phyloP scores from a whole-genome alignment of 1,140 invertebrate species.

The Uloborus diversus region DNA sequence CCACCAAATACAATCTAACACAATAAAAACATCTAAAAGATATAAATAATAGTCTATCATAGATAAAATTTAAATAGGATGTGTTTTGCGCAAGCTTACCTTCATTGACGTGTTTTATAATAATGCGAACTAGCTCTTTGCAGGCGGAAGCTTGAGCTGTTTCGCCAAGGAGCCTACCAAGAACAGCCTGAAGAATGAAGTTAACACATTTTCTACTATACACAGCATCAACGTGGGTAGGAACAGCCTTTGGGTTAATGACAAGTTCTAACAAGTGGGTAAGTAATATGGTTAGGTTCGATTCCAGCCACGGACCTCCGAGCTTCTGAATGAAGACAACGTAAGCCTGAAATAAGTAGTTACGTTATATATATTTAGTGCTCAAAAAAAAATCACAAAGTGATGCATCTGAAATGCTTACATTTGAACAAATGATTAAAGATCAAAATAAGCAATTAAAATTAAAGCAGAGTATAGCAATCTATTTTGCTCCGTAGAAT shows the following conservation, averaged over 20 bases:
- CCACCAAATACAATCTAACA: too few species aligned
- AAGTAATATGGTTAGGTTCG: conserved; percentile 85
- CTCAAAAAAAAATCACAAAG: too few species aligned
- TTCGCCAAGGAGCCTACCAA: conserved; percentile 94
- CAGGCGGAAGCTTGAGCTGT: conserved; percentile 93
- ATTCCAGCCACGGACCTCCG: conserved; percentile 93
- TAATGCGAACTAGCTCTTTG: conserved; percentile 91
- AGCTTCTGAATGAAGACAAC: conserved; percentile 91
- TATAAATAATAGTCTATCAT: too few species aligned
- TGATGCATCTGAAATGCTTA: too few species aligned
- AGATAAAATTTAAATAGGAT: too few species aligned
- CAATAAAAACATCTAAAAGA: too few species aligned
- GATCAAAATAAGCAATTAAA: too few species aligned
- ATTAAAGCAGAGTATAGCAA: too few species aligned
- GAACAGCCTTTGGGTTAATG: conserved; percentile 87
- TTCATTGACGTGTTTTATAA: conserved; percentile 91
- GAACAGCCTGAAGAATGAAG: conserved; percentile 89
- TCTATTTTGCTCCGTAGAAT: too few species aligned
- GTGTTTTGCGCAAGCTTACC: too few species aligned
- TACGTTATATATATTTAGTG: too few species aligned
- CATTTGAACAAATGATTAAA: too few species aligned
- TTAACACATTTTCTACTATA: conserved; percentile 97
- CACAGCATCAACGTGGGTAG: conserved; percentile 95
- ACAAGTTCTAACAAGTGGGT: conserved; percentile 92
- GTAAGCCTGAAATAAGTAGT: conserved; percentile 80